Base-by-base conservation (phyloP, 2,888 invertebrate species). In the Leptopilina syphax region DNA sequence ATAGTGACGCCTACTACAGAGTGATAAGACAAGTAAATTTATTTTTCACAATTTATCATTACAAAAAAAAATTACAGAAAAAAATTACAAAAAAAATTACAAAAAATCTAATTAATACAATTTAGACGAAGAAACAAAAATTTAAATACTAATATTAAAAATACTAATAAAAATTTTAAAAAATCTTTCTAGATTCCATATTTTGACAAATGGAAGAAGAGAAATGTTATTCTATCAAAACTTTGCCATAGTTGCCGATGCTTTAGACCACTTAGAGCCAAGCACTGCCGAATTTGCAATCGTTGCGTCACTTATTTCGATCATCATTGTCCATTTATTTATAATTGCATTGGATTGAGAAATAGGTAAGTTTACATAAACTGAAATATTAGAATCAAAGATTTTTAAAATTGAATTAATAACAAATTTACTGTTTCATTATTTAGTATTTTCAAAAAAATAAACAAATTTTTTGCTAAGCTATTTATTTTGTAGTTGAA, bases 301-400 rank as follows among this genome's bases (percentile, higher is more conserved):
- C 95, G 97, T 80, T 97, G 97, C 89, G 96, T 97, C 3, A 95
- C 95, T 3, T 97, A 97, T 91, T 98, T 98, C 89, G 98, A 98
- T 91, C 98, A 98, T 92, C 98, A 98, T 91, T 98, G 98, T 90
- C 98, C 98, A 0, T 98, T 98, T 90, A 97, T 98, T 87, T 97
- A 98, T 92, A 98, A 98, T 91, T 98, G 98, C 91, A 97, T 98
- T 24, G 98, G 98, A 1, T 93, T 98, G 63, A 95, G 96, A 81
- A 98, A 98, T 92, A 95, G 94, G 94, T 94, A 87, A 54, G 41
- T 65, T 18, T 18, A 18, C 18, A 18, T 18, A 18, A 18, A 18
- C 18, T 18, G 18, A 18, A 18, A 18, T 18, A 18, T 18, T 18
- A 18, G 18, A 18, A 18, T 18, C 18, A 18, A 18, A 50, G 12